These are phyloP conservation scores for Lasioglossum malachurum DNA, from an alignment of 2,888 invertebrate species.

Conservation along the genomic window DNA sequence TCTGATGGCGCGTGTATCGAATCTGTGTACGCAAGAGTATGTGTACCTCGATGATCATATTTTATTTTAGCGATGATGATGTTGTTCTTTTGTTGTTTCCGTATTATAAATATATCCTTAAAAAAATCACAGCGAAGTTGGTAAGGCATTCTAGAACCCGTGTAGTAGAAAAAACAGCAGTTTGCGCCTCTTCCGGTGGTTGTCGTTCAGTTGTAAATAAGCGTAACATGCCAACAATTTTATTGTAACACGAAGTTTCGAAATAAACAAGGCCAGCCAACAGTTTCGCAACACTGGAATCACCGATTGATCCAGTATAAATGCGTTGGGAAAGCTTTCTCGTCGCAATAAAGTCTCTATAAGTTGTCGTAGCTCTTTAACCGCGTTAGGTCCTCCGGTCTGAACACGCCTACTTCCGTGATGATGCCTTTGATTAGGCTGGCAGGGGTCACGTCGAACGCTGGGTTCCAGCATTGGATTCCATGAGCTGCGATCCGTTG, in stretches of 20 bases:
- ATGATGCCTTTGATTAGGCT: slow-evolving; percentile 96
- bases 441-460: slow-evolving; percentile 99
- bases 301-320: slow-evolving; percentile 38
- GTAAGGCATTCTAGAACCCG: slow-evolving; percentile 56
- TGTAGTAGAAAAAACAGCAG: not conserved
- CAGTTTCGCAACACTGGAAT: slow-evolving; percentile 40
- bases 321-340: slow-evolving; percentile 28
- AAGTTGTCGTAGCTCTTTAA: slow-evolving; percentile 43
- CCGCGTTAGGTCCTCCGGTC: slow-evolving; percentile 86
- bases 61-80: not conserved
- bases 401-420: slow-evolving; percentile 96
- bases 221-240: slow-evolving; percentile 50
- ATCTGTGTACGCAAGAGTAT: not conserved
- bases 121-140: slow-evolving; percentile 57
- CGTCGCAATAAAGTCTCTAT: not conserved
- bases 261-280: slow-evolving; percentile 51
- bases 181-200: slow-evolving; percentile 14
- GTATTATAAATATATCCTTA: slow-evolving; percentile 48
- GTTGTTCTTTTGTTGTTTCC: not conserved
- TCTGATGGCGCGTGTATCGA: slow-evolving; percentile 14
- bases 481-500: slow-evolving; percentile 95
- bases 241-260: slow-evolving; percentile 41
- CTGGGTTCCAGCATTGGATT: slow-evolving; percentile 98
- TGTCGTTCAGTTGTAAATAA: slow-evolving; percentile 49
- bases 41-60: slow-evolving; percentile 1